Evolutionary conservation across 2,888 invertebrate species (phyloP), one percentile per base, ranked within the genome.

Genomic region (Ramazzottius varieornatus): DNA sequence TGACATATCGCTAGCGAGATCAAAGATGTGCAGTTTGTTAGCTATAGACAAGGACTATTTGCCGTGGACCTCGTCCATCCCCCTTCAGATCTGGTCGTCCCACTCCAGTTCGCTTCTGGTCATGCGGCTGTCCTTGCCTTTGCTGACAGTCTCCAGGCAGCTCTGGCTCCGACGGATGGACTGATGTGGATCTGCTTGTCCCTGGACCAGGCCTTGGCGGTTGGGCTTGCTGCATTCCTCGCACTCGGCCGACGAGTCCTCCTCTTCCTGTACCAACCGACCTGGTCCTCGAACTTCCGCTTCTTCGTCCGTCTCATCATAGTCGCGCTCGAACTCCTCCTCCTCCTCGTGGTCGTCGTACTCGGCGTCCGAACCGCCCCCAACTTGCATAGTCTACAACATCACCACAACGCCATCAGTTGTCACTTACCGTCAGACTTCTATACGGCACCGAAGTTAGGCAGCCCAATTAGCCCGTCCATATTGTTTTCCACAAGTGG

Each of bases 351-450:
- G 46, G 24, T 68, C 67, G 13, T 64, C 65, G 33, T 68, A 67
- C 24, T 70, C 69, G 33, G 68, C 68, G 33, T 69, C 69, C n/a
- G 54, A 54, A 29, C 40, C 40, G 40, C 13, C n/a, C n/a, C n/a
- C n/a, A n/a, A n/a, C n/a, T n/a, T n/a, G n/a, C n/a, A n/a, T n/a
- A n/a, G n/a, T n/a, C 72, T 71, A 32, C 65, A 4, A 13, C 32
- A 54, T 54, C 32, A 32, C 32, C 4, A 54, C 1, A 20, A 46
- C n/a, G n/a, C 20, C n/a, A 46, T 46, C 46, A 20, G 46, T 46
- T 46, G n/a, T 20, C n/a, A 20, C n/a, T 20, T 20, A 46, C n/a
- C n/a, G n/a, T n/a, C n/a, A n/a, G n/a, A n/a, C n/a, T n/a, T n/a
- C n/a, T n/a, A n/a, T n/a, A n/a, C n/a, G n/a, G n/a, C n/a, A n/a